These are phyloP conservation scores for Spicauda simplicius DNA, from an alignment of 2,888 invertebrate species.

Conservation along the genomic window DNA sequence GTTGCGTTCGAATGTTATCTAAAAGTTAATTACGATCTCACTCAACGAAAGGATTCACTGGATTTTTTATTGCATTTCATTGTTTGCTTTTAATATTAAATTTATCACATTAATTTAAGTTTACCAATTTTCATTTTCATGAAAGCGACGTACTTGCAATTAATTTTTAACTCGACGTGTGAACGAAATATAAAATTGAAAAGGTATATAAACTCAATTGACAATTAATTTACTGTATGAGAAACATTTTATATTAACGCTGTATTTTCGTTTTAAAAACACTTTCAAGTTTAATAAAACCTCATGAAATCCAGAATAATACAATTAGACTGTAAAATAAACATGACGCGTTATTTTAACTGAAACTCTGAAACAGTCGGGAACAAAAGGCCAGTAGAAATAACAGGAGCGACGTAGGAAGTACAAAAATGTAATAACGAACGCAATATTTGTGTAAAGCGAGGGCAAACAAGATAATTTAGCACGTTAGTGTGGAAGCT, in stretches of 20 bases:
- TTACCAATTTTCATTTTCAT: background rate
- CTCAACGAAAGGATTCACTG: background rate
- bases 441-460: background rate
- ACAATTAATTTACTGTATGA: background rate
- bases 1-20: conserved; percentile 26
- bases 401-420: background rate
- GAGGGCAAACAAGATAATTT: background rate
- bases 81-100: no score
- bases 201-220: background rate
- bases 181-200: background rate
- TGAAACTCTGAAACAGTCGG: background rate
- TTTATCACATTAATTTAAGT: background rate
- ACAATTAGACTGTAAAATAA: no score
- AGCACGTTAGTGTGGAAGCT: background rate
- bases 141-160: background rate
- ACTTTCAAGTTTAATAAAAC: background rate
- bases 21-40: conserved; percentile 30
- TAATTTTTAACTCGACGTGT: background rate
- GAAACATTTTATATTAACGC: background rate
- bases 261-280: background rate
- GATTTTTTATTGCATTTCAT: conserved; percentile 9
- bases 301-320: background rate
- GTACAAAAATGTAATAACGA: background rate
- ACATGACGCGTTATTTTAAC: background rate
- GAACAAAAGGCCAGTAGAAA: background rate